Conservation (phyloP, 2,888 invertebrate genomes). For the Prosopocoilus inquinatus region DNA sequence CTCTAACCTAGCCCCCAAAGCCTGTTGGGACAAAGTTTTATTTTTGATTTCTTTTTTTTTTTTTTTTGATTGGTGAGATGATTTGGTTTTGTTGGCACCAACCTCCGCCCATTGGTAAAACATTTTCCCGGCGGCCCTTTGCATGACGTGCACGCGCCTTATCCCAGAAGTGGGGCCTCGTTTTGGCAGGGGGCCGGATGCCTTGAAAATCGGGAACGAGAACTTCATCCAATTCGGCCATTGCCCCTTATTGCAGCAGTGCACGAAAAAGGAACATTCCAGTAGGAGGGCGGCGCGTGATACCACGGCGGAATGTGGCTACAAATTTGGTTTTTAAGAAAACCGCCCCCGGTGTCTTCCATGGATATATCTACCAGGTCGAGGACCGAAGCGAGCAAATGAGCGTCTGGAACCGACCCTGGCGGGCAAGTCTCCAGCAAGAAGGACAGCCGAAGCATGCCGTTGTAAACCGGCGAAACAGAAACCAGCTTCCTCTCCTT, state of each 20-base stretch:
- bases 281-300: slow-evolving; percentile 87
- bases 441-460: slow-evolving; percentile 87
- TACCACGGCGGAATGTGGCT: slow-evolving; percentile 93
- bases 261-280: slow-evolving; percentile 96
- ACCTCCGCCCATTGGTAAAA: slow-evolving; percentile 98
- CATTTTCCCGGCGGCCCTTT: slow-evolving; percentile 91
- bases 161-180: slow-evolving; percentile 50
- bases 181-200: slow-evolving; percentile 62
- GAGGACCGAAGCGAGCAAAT: slow-evolving; percentile 88
- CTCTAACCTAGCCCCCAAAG: slow-evolving; percentile 84
- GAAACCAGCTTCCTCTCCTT: slow-evolving; percentile 86
- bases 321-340: slow-evolving; percentile 33
- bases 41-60: slow-evolving; percentile 1
- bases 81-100: slow-evolving; percentile 31
- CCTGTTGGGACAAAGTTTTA: slow-evolving; percentile 49
- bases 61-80: not conserved
- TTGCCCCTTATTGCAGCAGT: slow-evolving; percentile 95
- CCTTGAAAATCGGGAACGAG: slow-evolving; percentile 72
- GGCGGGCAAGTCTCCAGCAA: slow-evolving; percentile 94
- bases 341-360: not conserved
- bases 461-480: slow-evolving; percentile 75
- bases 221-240: slow-evolving; percentile 99
- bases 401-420: slow-evolving; percentile 94
- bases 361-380: slow-evolving; percentile 79
- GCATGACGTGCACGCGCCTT: slow-evolving; percentile 67